A percentile compares a stretch with the other conserved stretches of the same genome.
phyloP scores from a whole-genome alignment of 2,113 vertebrate species.

The Agelaius tricolor region DNA sequence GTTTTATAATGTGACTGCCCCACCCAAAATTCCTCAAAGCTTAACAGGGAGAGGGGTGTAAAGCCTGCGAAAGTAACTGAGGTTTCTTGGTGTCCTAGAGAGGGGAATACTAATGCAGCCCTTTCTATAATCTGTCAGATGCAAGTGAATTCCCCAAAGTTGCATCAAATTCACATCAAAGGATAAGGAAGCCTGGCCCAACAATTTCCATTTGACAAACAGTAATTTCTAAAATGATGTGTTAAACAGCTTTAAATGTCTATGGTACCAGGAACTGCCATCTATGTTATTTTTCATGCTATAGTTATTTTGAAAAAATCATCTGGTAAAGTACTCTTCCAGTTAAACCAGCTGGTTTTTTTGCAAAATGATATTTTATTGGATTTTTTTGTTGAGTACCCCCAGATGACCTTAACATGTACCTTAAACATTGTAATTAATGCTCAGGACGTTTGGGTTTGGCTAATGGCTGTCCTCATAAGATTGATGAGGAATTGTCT shows the following conservation, averaged over 20 bases:
- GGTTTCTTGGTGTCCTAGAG: not conserved
- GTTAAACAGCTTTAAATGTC: not conserved
- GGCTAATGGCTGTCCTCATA: not conserved
- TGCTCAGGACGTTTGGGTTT: not conserved
- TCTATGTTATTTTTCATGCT: not conserved
- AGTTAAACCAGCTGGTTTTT: not conserved
- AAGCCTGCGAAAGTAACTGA: not conserved
- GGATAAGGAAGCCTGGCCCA: accelerated
- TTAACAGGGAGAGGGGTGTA: not conserved
- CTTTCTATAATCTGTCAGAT: not conserved
- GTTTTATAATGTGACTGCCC: not conserved
- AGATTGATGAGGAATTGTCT: not conserved
- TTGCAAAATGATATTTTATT: not conserved
- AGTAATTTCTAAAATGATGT: not conserved
- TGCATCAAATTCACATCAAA: not conserved
- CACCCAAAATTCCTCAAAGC: slow-evolving; percentile 34
- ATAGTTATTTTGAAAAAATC: not conserved
- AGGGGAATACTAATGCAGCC: not conserved
- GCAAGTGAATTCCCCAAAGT: not conserved
- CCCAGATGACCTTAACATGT: not conserved
- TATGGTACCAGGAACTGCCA: not conserved
- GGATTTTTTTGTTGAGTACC: not conserved
- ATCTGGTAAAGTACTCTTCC: not conserved
- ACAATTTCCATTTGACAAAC: not conserved
- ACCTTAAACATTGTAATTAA: not conserved